Conservation (phyloP, 2,797 vertebrate species). For the Pogoniulus pusillus region DNA sequence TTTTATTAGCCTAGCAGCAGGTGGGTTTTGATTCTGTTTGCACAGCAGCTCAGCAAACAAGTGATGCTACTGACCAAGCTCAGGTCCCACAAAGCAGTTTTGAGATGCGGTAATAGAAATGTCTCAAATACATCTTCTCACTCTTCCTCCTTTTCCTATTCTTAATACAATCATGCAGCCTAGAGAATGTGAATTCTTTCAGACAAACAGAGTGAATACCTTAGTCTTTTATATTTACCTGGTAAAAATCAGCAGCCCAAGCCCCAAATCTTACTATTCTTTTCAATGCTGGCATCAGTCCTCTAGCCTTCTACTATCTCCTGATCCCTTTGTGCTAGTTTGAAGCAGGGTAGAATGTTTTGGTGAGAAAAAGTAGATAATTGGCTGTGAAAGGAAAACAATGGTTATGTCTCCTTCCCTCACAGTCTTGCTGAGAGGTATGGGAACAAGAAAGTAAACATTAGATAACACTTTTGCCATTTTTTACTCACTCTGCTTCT, state of each 20-base stretch:
- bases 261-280: background rate
- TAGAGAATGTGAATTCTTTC: background rate
- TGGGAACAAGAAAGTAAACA: no score
- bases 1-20: background rate
- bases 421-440: no score
- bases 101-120: background rate
- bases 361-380: no score
- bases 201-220: background rate
- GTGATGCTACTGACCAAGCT: background rate
- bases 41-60: constrained; percentile 4
- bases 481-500: no score
- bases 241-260: background rate
- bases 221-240: background rate
- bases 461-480: no score
- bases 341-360: no score
- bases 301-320: background rate
- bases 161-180: background rate
- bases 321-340: no score
- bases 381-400: no score
- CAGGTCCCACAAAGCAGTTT: background rate
- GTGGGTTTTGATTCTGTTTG: background rate
- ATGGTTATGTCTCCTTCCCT: no score
- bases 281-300: background rate
- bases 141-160: background rate
- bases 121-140: background rate